Evolutionary conservation across 2,113 vertebrate species (phyloP), one percentile per base, ranked within the genome.

Genomic region (Tenrec ecaudatus): DNA sequence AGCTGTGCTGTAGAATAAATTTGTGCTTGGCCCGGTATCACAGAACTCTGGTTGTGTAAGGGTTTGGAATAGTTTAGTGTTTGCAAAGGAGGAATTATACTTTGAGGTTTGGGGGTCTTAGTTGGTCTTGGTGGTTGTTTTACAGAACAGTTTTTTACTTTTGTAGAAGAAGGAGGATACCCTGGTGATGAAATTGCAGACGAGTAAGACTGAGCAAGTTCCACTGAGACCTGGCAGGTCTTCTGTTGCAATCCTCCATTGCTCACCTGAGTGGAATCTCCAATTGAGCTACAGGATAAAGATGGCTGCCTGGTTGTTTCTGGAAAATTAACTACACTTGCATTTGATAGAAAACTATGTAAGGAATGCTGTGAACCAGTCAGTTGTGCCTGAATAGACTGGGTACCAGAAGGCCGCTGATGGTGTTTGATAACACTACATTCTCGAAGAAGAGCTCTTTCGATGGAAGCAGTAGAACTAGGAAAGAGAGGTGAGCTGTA

Each of bases 371-470:
- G 99, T 79, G 98, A 98, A 97, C 97, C 98, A 98, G 99, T 97
- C 97, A 99, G 96, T 79, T 99, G 99, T 97, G 99, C 98, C 95
- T 99, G 98, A 96, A 98, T 98, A 94, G 98, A 97, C 95, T 99
- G 99, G 97, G 98, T 99, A 98, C 98, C 99, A 76, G 99, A 99
- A 99, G 99, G 99, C 99, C 99, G 98, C 99, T 99, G 99, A 98
- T 99, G 99, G 99, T 99, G 99, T 98, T 99, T 99, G 97, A 99
- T 99, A 96, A 99, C 99, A 99, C 99, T 99, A 99, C 99, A 99
- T 99, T 99, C 99, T 98, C 99, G 98, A 98, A 99, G 99, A 98
- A 99, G 99, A 97, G 99, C 99, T 99, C 99, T 98, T 96, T 99
- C 99, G 25, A 99, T 99, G 95, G 99, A 99, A 98, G 98, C 97